phyloP scores from a whole-genome alignment of 2,113 vertebrate genomes.

The Poeciliopsis retropinna region DNA sequence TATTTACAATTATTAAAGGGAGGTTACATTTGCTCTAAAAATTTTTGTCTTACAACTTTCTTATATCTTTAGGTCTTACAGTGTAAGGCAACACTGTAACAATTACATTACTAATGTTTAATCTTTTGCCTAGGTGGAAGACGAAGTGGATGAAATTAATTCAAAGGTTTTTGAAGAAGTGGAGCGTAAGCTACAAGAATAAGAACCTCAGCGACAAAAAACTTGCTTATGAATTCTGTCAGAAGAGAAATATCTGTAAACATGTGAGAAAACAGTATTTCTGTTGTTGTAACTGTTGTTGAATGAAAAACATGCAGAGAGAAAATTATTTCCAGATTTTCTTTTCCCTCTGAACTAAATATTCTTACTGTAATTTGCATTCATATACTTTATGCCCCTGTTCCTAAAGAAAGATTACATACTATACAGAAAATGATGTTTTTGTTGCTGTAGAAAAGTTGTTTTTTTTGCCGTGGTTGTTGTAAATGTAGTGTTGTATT shows the following conservation, averaged over 20 bases:
- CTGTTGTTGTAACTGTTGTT: background rate
- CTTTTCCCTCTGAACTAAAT: conserved; percentile 13
- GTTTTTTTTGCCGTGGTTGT: conserved; percentile 10
- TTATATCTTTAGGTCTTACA: background rate
- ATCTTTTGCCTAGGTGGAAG: conserved; percentile 73
- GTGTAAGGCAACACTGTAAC: background rate
- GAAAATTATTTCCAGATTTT: conserved; percentile 11
- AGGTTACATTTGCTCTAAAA: background rate
- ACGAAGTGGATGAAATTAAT: conserved; percentile 83
- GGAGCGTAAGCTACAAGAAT: conserved; percentile 78
- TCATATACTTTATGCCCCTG: conserved; percentile 12
- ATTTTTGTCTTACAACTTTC: background rate
- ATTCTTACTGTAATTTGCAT: conserved; percentile 17
- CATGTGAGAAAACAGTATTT: conserved; percentile 1
- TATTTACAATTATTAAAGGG: too few relatives aligned
- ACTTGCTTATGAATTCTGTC: background rate
- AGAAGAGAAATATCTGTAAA: background rate
- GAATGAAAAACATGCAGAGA: conserved; percentile 4
- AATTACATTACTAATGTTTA: background rate
- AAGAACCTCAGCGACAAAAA: conserved; percentile 1
- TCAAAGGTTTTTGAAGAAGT: conserved; percentile 79
- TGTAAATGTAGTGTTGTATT: conserved; percentile 46
- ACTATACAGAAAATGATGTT: conserved; percentile 9
- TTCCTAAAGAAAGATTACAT: conserved; percentile 15
- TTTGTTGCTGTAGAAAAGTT: conserved; percentile 1